Percentiles rank a stretch among this genome's conserved stretches.
phyloP scores from a whole-genome alignment of 2,888 invertebrate genomes.

The Standfussiana lucernea region DNA sequence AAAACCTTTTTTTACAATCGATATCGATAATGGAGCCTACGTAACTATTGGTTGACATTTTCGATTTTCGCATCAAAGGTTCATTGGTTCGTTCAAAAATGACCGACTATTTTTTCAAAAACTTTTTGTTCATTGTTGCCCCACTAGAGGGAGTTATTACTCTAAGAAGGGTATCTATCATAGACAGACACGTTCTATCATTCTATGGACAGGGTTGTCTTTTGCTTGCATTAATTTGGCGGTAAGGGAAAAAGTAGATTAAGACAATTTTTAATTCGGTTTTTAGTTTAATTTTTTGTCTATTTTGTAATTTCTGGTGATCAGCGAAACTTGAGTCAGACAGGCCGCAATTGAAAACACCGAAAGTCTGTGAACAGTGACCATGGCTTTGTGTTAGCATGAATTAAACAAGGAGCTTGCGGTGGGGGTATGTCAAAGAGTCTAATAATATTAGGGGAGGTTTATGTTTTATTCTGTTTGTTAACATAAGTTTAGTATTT shows the following conservation, averaged over 20 bases:
- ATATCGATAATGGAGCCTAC: not conserved
- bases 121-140: not conserved
- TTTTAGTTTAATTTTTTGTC: not conserved
- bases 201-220: not conserved
- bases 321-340: not conserved
- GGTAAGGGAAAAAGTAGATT: not conserved
- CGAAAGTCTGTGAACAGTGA: not conserved
- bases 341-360: not conserved
- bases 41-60: slow-evolving; percentile 28
- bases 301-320: not conserved
- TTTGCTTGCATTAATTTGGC: not conserved
- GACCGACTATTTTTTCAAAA: not conserved
- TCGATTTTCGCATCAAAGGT: not conserved
- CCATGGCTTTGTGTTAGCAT: not conserved
- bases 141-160: slow-evolving; percentile 3
- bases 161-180: not conserved
- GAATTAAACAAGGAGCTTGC: not conserved
- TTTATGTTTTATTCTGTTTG: not conserved
- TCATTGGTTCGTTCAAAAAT: slow-evolving; percentile 43
- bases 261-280: not conserved
- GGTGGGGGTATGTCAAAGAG: too few relatives aligned
- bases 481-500: not conserved
- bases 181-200: not conserved
- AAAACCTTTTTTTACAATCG: not conserved
- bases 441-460: too few relatives aligned